Evolutionary conservation across 2,113 vertebrate species (phyloP).

Genomic region (Myocastor coypus): DNA sequence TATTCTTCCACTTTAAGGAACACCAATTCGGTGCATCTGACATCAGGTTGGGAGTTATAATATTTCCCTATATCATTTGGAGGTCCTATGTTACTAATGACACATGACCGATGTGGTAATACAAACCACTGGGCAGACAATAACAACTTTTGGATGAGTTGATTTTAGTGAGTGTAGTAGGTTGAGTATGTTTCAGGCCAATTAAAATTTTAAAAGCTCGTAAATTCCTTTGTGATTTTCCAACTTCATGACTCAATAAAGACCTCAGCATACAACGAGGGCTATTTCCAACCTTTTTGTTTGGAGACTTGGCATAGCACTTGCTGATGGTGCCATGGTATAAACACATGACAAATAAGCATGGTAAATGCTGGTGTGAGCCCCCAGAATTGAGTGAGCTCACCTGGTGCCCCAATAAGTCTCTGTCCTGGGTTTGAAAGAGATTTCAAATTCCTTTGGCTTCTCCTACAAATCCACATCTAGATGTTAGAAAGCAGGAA

Average conservation of each 20-base stretch:
- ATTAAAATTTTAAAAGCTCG: not conserved
- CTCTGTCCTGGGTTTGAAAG: not conserved
- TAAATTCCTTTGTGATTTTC: not conserved
- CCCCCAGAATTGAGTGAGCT: not conserved
- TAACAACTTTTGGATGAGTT: not conserved
- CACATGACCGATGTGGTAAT: accelerated
- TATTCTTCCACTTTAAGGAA: not conserved
- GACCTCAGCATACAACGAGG: not conserved
- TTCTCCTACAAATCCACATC: not conserved
- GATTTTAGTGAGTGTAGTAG: not conserved
- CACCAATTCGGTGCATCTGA: not conserved
- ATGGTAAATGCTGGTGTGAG: not conserved
- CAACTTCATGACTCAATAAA: not conserved
- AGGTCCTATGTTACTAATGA: not conserved
- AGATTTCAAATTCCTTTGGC: not conserved
- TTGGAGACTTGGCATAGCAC: not conserved
- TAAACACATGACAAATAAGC: not conserved
- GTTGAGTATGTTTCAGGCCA: not conserved
- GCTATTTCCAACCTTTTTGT: not conserved
- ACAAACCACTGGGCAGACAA: not conserved
- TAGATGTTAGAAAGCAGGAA: not conserved
- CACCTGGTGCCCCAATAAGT: not conserved
- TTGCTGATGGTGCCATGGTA: not conserved
- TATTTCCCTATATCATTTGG: not conserved
- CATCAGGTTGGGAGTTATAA: not conserved